A percentile compares a stretch with the other conserved stretches of the same genome.
Evolutionary conservation across 2,113 vertebrate genomes (phyloP).

Genomic region (Hemiprocne comata): DNA sequence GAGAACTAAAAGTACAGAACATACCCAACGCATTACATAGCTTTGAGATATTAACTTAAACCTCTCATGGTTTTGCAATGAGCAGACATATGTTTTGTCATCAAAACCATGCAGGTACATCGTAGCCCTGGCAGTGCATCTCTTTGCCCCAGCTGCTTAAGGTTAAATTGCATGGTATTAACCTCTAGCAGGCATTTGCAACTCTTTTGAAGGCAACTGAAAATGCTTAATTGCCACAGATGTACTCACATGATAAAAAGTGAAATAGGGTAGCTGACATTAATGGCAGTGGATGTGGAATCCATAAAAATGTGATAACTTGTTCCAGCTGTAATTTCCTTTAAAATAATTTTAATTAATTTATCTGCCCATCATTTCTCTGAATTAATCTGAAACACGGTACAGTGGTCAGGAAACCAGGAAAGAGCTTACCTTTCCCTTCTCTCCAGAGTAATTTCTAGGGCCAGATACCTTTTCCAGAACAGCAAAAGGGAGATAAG

Average conservation of each 20-base stretch:
- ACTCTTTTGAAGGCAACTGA: background rate
- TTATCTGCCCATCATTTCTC: background rate
- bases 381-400: background rate
- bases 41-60: background rate
- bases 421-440: background rate
- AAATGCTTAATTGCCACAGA: constrained; percentile 1
- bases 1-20: background rate
- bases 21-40: background rate
- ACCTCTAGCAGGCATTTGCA: background rate
- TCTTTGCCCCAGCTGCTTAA: background rate
- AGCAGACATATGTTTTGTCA: background rate
- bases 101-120: background rate
- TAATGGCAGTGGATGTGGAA: background rate
- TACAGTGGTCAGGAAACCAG: background rate
- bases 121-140: background rate
- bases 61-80: background rate
- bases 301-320: constrained; percentile 19
- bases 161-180: background rate
- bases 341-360: background rate
- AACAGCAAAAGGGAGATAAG: background rate
- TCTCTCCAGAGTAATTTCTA: background rate
- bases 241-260: background rate
- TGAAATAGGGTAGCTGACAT: background rate
- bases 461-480: background rate
- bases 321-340: background rate